Evolutionary conservation across 23 tunicate genomes (phyloP).

Genomic region (Styela clava): DNA sequence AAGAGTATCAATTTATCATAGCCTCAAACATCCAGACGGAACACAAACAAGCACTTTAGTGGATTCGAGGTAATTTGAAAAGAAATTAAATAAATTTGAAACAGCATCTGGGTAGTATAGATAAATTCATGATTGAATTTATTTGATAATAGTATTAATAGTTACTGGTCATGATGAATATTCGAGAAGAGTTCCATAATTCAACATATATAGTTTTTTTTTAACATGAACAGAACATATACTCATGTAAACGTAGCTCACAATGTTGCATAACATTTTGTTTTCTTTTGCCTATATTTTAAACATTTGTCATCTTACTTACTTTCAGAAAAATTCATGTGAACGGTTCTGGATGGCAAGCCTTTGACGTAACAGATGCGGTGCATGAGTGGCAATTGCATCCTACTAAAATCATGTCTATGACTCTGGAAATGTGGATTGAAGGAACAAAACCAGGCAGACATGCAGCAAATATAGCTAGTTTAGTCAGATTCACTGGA

Average conservation of each 20-base stretch:
- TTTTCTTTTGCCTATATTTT: too few species aligned
- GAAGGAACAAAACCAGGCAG: conserved; percentile 74
- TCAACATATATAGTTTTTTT: not conserved
- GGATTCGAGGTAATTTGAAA: conserved; percentile 70
- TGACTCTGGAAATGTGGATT: conserved; percentile 66
- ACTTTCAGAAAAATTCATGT: conserved; percentile 59
- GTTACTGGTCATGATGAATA: too few species aligned
- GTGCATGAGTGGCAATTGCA: conserved; percentile 80
- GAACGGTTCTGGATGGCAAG: conserved; percentile 89
- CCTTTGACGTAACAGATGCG: conserved; percentile 77
- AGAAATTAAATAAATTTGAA: too few species aligned
- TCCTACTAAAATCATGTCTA: conserved; percentile 68
- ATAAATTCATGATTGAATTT: too few species aligned
- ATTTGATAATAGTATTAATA: too few species aligned
- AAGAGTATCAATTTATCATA: conserved; percentile 68
- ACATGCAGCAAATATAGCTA: conserved; percentile 63
- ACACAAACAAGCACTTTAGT: conserved; percentile 26
- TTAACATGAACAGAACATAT: too few species aligned
- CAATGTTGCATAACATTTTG: too few species aligned
- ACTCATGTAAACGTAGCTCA: too few species aligned
- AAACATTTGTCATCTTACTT: too few species aligned
- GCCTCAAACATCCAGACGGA: conserved; percentile 40
- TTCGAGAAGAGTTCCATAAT: too few species aligned
- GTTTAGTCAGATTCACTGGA: conserved; percentile 75
- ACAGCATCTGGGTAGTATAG: too few species aligned